These are phyloP conservation scores for Gryllus bimaculatus DNA, from an alignment of 1,140 invertebrate genomes.

Conservation along the genomic window DNA sequence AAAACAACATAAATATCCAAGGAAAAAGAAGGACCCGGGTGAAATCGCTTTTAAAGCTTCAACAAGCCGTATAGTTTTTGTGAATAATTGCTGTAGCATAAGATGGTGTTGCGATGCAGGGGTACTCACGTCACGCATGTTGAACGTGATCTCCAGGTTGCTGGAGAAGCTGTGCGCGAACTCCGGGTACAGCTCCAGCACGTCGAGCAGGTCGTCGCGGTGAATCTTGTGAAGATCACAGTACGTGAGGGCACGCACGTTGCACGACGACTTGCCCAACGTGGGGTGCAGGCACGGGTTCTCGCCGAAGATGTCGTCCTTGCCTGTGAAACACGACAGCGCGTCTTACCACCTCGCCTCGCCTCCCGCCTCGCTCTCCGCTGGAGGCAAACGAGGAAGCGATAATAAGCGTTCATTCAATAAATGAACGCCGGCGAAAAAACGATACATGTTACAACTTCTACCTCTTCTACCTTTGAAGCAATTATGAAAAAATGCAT, in stretches of 20 bases:
- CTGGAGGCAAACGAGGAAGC: too few relatives aligned
- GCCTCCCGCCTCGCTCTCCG: too few relatives aligned
- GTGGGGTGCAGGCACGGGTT: conserved; percentile 89
- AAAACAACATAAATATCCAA: too few relatives aligned
- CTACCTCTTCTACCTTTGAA: too few relatives aligned
- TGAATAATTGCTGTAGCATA: too few relatives aligned
- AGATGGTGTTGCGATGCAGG: background rate
- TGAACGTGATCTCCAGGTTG: conserved; percentile 94
- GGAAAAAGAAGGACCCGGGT: too few relatives aligned
- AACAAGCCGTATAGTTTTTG: too few relatives aligned
- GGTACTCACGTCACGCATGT: conserved; percentile 81
- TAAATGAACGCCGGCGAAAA: too few relatives aligned
- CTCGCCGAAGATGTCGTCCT: conserved; percentile 97
- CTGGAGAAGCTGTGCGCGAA: conserved; percentile 86
- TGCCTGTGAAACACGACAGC: conserved; percentile 48
- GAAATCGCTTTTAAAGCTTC: too few relatives aligned
- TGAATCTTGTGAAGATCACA: conserved; percentile 98
- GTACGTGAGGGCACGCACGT: conserved; percentile 97
- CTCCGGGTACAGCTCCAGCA: conserved; percentile 94
- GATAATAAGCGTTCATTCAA: too few relatives aligned
- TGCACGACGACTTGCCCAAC: conserved; percentile 92
- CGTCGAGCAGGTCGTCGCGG: conserved; percentile 92
- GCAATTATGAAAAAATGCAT: too few relatives aligned
- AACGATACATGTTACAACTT: too few relatives aligned
- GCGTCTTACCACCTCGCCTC: background rate